Base-by-base conservation (phyloP, 1,140 invertebrate species). In the Ceratoteleas bidentatus region DNA sequence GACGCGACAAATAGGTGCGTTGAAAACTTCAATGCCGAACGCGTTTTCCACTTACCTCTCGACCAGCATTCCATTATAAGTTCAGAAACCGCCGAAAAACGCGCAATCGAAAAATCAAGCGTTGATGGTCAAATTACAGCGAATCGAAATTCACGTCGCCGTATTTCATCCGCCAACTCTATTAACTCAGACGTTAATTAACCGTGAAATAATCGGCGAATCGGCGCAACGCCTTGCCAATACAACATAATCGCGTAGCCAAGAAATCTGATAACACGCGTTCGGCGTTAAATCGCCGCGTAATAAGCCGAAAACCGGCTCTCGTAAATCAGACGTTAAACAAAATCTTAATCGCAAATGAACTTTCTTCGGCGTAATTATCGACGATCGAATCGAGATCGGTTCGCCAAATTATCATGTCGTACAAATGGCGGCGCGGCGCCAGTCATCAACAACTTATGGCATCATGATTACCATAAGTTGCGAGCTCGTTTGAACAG, bases 381-480 rank as follows among this genome's bases (percentile, higher is more conserved):
- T 66, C 60, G 60, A 58, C 58, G 58, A 65, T 15, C 50, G 50
- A 60, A 58, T 52, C 54, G 58, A 34, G 32, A 58, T 69, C 11
- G 65, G 15, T 33, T 49, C 43, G 47, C 24, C 36, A 43, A 50
- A 50, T 64, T 57, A 74, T 57, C 53, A 43, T 74, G 70, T 40
- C 64, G 64, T 64, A 38, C 56, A 64, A 74, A 74, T 64, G 58
- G 56, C 52, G 14, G 13, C 38, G 10, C 3, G 40, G 49, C 38
- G 50, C 33, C 69, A 38, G 47, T n/a, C n/a, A n/a, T n/a, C n/a
- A n/a, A n/a, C n/a, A n/a, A n/a, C n/a, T n/a, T n/a, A n/a, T n/a
- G n/a, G n/a, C n/a, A n/a, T n/a, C 40, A 16, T 52, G 47, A 74
- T 74, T 74, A 74, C 62, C 70, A 74, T 74, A 62, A 73, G 49